These are phyloP conservation scores for Lasiommata megera DNA, from an alignment of 2,888 invertebrate species.

Conservation along the genomic window DNA sequence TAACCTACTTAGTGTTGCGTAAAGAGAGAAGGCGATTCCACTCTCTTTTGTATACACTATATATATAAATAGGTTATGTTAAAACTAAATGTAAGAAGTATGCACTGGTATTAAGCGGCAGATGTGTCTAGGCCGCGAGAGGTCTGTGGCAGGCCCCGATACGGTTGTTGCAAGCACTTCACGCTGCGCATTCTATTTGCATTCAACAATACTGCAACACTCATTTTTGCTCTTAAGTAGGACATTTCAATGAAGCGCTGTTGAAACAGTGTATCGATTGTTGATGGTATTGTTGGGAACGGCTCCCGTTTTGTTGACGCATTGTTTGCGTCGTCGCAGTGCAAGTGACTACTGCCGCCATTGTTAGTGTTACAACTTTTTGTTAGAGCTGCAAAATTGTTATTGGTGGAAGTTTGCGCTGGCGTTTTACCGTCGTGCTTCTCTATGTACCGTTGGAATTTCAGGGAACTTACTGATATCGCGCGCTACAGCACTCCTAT, in stretches of 20 bases:
- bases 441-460: too few species aligned
- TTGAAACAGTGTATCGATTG: constrained; percentile 38
- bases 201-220: constrained; percentile 58
- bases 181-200: constrained; percentile 70
- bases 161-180: constrained; percentile 59
- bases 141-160: constrained; percentile 43
- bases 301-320: constrained; percentile 35
- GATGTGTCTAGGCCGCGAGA: constrained; percentile 23
- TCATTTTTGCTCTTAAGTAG: constrained; percentile 65
- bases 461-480: too few species aligned
- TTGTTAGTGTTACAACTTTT: constrained; percentile 8
- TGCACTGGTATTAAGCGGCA: too few species aligned
- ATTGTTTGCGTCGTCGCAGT: constrained; percentile 30
- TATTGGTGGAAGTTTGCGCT: neutral
- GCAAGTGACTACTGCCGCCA: constrained; percentile 23
- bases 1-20: too few species aligned
- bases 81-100: too few species aligned
- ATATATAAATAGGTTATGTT: too few species aligned
- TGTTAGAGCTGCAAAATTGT: neutral
- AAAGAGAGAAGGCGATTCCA: too few species aligned
- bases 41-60: too few species aligned
- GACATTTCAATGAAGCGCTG: constrained; percentile 43
- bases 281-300: constrained; percentile 36
- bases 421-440: too few species aligned
- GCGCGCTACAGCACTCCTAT: too few species aligned